These are phyloP conservation scores for Callorhinus ursinus DNA, from an alignment of 2,113 vertebrate species.

Conservation along the genomic window DNA sequence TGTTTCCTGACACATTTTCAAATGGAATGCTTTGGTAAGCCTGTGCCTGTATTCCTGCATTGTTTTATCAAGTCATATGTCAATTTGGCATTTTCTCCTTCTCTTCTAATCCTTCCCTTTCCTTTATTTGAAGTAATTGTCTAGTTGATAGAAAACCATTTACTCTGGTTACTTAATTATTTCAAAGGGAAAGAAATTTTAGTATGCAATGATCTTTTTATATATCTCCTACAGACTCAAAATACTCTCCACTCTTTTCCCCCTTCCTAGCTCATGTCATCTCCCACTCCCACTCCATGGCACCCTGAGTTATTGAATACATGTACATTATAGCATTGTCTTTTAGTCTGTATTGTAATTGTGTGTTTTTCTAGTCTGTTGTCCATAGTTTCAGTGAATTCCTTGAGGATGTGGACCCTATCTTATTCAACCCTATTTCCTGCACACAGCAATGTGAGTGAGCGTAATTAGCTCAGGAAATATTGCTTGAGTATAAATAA, in stretches of 20 bases:
- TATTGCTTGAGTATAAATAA: background rate
- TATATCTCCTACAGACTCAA: background rate
- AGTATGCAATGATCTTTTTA: background rate
- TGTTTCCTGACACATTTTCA: slow-evolving; percentile 32
- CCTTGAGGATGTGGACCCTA: background rate
- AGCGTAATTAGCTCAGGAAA: background rate
- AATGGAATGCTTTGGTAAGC: background rate
- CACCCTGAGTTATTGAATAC: background rate
- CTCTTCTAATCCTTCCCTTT: background rate
- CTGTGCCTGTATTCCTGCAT: background rate
- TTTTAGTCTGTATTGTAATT: background rate
- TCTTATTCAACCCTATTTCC: background rate
- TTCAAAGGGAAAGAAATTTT: background rate
- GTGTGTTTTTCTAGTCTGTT: background rate
- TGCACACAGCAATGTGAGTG: background rate
- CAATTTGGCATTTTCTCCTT: background rate
- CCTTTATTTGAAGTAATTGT: background rate
- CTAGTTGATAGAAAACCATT: background rate
- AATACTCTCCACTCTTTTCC: background rate
- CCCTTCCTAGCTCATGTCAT: background rate
- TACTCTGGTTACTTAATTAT: slow-evolving; percentile 17
- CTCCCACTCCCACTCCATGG: background rate
- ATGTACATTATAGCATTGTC: background rate
- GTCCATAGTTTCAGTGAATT: background rate
- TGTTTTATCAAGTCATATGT: background rate